A percentile compares a stretch with the other conserved stretches of the same genome.
Conservation (phyloP, 1,140 invertebrate genomes). For the Dendroctonus valens region DNA sequence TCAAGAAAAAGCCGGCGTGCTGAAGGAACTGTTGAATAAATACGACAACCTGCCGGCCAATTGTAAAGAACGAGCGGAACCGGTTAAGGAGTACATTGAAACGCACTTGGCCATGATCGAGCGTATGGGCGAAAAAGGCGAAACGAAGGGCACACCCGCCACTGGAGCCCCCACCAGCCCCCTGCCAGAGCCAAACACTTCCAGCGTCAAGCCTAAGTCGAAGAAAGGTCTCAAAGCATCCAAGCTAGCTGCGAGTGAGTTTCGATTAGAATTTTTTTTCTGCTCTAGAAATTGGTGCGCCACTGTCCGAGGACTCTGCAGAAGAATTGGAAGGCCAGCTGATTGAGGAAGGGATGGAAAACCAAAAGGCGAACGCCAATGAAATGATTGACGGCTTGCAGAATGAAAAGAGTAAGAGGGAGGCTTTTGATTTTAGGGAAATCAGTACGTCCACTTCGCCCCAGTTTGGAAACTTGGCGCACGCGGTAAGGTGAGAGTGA, state of each 20-base stretch:
- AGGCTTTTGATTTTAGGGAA: neutral
- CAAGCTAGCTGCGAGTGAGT: too few relatives aligned
- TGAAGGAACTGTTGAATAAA: slow-evolving; percentile 37
- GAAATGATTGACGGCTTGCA: slow-evolving; percentile 10
- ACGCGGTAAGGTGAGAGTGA: slow-evolving; percentile 18
- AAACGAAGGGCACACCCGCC: neutral
- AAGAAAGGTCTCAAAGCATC: neutral
- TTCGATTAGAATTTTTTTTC: too few relatives aligned
- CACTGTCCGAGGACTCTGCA: neutral
- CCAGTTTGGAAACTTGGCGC: slow-evolving; percentile 24
- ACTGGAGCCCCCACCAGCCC: too few relatives aligned
- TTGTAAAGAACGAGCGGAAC: slow-evolving; percentile 39
- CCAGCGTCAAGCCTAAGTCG: neutral
- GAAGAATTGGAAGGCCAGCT: slow-evolving; percentile 11
- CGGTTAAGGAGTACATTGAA: slow-evolving; percentile 41
- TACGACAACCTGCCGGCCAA: slow-evolving; percentile 36
- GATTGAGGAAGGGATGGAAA: slow-evolving; percentile 10
- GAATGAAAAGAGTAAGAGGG: slow-evolving; percentile 13
- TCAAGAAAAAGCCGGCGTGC: slow-evolving; percentile 28
- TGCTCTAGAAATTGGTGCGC: slow-evolving; percentile 6
- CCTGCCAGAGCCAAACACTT: too few relatives aligned
- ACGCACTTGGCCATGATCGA: slow-evolving; percentile 36
- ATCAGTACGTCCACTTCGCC: slow-evolving; percentile 20
- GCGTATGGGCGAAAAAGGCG: slow-evolving; percentile 12
- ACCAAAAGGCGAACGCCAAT: slow-evolving; percentile 18